Base-by-base conservation (phyloP, 2,113 vertebrate species). In the Rostratula benghalensis region DNA sequence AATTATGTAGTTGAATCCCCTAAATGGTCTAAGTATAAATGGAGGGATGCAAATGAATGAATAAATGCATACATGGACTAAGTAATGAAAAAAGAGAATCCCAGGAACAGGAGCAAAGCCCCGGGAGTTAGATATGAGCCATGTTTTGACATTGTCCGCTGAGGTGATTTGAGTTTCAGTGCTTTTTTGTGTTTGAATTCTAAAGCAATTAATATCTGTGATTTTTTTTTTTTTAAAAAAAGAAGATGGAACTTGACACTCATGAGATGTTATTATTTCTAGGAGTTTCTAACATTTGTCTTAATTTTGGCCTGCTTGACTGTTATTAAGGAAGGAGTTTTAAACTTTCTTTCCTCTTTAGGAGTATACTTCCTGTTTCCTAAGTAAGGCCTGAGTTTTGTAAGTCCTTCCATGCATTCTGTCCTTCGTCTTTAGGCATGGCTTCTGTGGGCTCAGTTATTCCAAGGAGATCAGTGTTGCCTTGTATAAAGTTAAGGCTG, bases 61-160 rank as follows among this genome's bases (percentile, higher is more conserved):
- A 94, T 94, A 93, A 94, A 96, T 96, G 86, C 96, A 93, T 96
- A 77, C 9, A 12, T 30, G 41, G 48, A 63, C 53, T 57, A 82
- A 93, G 78, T 93, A 89, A 91, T 94, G 93, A 95, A 96, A 75
- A 39, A 89, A 94, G 90, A 96, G 81, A 90, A 90, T 48, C 43
- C 53, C 76, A 96, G 78, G 25, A 93, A 81, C 45, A 83, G 68
- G 37, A 84, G 68, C 77, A 92, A 88, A 97, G 96, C 80, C 97
- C 93, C 95, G 95, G 92, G 89, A 92, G 83, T 94, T 93, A 90
- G 63, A 71, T 88, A 46, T 54, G 64, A 95, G 48, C 80, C 6
- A 7, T 87, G 92, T 74, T 94, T 95, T 96, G 94, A 97, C 83
- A 89, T 84, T 80, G 54, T 73, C 41, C 69, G 69, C 67, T 46